phyloP scores from a whole-genome alignment of 2,113 vertebrate genomes.

The Myrmecophaga tridactyla region DNA sequence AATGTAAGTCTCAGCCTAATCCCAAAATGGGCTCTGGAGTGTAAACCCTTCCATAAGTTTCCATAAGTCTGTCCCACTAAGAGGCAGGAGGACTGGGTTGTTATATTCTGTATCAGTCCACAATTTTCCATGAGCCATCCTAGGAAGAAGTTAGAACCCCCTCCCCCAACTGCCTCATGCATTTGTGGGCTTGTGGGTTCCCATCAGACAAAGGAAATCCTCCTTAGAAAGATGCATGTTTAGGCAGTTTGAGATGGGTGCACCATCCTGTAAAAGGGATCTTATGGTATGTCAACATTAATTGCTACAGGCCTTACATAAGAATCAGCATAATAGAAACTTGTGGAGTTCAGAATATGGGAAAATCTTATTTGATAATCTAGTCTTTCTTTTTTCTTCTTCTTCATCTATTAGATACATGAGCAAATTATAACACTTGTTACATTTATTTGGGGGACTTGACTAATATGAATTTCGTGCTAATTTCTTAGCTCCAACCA shows the following conservation, averaged over 20 bases:
- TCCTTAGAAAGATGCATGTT: not conserved
- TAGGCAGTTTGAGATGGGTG: too few species aligned
- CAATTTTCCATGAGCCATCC: not conserved
- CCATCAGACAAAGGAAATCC: not conserved
- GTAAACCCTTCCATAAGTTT: not conserved
- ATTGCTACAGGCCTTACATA: not conserved
- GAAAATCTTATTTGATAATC: not conserved
- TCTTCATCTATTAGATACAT: not conserved
- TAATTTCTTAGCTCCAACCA: not conserved
- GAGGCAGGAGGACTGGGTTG: fast-evolving
- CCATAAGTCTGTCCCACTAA: not conserved
- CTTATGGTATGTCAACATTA: not conserved
- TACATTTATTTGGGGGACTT: not conserved
- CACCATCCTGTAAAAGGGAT: too few species aligned
- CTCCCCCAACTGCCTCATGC: fast-evolving
- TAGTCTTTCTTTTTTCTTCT: not conserved
- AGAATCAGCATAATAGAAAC: not conserved
- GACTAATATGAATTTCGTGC: not conserved
- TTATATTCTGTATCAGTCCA: not conserved
- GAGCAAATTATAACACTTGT: not conserved
- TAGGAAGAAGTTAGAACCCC: not conserved
- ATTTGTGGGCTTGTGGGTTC: not conserved
- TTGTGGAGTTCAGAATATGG: not conserved
- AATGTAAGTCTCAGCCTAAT: not conserved
- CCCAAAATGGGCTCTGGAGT: not conserved